These are phyloP conservation scores for Megaceryle maxima DNA, from an alignment of 2,113 vertebrate species.

Conservation along the genomic window DNA sequence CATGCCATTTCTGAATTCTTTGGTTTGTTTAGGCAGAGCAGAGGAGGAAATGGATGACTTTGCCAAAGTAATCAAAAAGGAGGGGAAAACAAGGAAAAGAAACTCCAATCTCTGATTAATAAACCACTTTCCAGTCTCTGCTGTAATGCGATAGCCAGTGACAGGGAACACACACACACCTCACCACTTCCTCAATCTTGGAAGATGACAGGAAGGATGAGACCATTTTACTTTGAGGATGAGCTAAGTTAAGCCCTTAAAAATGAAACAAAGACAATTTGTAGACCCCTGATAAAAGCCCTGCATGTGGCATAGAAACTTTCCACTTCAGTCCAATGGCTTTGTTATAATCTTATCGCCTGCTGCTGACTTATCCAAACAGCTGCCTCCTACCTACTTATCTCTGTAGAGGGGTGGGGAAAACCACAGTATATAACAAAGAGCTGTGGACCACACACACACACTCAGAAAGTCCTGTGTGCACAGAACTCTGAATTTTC, in stretches of 20 bases:
- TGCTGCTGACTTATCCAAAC: conserved; percentile 19
- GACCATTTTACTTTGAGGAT: conserved; percentile 37
- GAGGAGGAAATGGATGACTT: neutral
- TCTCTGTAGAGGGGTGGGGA: neutral
- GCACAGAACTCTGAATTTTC: neutral
- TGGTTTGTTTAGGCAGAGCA: neutral
- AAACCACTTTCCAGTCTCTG: neutral
- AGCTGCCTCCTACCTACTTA: conserved; percentile 25
- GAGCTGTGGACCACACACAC: neutral
- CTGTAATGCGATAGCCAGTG: neutral
- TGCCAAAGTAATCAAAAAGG: conserved; percentile 2
- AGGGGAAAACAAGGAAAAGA: neutral
- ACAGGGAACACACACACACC: neutral
- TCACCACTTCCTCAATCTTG: conserved; percentile 2
- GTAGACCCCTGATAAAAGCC: conserved; percentile 27
- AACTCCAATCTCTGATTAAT: conserved; percentile 2
- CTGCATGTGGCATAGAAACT: neutral
- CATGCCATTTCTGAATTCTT: neutral
- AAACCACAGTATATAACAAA: conserved; percentile 10
- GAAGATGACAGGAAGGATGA: conserved; percentile 42
- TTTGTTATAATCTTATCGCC: neutral
- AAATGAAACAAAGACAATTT: conserved; percentile 23
- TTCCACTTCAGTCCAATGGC: neutral
- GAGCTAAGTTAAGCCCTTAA: conserved; percentile 27
- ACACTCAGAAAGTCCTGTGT: neutral